Conservation (phyloP, 2,797 vertebrate genomes). For the Clarias fuscus region DNA sequence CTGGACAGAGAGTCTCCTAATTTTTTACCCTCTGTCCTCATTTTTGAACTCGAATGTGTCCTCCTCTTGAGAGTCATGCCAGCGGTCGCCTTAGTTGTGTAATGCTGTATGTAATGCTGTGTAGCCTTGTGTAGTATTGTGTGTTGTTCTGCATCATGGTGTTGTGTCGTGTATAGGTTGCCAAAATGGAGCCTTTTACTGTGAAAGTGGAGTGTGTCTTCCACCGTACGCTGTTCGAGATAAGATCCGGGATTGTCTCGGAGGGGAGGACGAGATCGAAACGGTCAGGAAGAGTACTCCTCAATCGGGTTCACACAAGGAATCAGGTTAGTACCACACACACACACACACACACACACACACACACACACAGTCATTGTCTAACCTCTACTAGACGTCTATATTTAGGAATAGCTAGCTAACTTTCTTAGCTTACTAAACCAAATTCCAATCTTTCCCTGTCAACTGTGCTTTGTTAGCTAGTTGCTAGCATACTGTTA, state of each 20-base stretch:
- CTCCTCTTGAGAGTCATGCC: too few species aligned
- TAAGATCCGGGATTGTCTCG: slow-evolving; percentile 82
- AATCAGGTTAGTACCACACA: background rate
- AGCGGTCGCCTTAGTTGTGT: too few species aligned
- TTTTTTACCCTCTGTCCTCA: too few species aligned
- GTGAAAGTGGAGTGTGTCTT: slow-evolving; percentile 83
- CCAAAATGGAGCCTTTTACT: slow-evolving; percentile 66
- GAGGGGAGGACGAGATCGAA: slow-evolving; percentile 79
- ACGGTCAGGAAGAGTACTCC: background rate
- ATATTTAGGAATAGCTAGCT: background rate
- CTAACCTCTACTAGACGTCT: background rate
- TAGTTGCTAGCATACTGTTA: background rate
- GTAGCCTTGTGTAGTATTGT: too few species aligned
- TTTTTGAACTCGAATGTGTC: too few species aligned
- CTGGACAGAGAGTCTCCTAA: too few species aligned
- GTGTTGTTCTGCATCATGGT: too few species aligned
- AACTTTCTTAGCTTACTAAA: background rate
- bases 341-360: slow-evolving; percentile 17
- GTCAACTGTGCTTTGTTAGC: background rate
- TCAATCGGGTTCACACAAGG: background rate
- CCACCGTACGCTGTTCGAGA: slow-evolving; percentile 64
- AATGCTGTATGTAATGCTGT: too few species aligned
- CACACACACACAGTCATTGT: background rate
- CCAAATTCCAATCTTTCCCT: background rate
- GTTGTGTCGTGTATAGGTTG: too few species aligned